Base-by-base conservation (phyloP, 1,140 invertebrate species). In the Gryllus bimaculatus region DNA sequence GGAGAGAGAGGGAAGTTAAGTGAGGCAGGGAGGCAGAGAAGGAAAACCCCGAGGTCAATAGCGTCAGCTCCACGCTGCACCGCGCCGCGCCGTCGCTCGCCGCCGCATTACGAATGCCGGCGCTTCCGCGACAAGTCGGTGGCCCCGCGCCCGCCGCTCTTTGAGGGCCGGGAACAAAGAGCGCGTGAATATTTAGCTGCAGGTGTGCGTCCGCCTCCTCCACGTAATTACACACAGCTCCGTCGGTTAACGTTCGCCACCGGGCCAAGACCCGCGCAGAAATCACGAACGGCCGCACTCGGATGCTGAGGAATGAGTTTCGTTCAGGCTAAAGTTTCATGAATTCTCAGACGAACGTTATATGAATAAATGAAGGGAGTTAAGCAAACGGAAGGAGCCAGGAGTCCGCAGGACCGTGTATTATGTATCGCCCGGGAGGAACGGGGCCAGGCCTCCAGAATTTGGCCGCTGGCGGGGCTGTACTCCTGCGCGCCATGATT, bases 281-380 rank as follows among this genome's bases (percentile, higher is more conserved):
- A 66, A 66, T 66, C 54, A 66, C 10, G 54, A 39, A 39, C n/a
- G 5, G 26, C 26, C 26, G 54, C 54, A 66, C 54, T 66, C 54
- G 54, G 54, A 66, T 66, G 18, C 54, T 66, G 54, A 66, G 54
- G 54, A 66, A 66, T 66, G 54, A 66, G 54, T 66, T 66, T 66
- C 10, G 54, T 18, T 66, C 54, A 66, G 18, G 7, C 54, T 66
- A 66, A 66, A 66, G 54, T 13, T 66, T 66, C 54, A 66, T 66
- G 54, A 66, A 66, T 66, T 66, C 54, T 66, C 54, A 66, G 54
- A 66, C 54, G 54, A 18, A 18, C 54, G 18, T 66, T 66, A 66
- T 66, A 66, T 66, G 54, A 66, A 66, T 66, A 66, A 66, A 66
- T 66, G 54, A 66, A 66, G 54, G 18, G 18, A 66, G 10, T 66